Base-by-base conservation (phyloP, 2,797 vertebrate species). In the Acomys russatus region DNA sequence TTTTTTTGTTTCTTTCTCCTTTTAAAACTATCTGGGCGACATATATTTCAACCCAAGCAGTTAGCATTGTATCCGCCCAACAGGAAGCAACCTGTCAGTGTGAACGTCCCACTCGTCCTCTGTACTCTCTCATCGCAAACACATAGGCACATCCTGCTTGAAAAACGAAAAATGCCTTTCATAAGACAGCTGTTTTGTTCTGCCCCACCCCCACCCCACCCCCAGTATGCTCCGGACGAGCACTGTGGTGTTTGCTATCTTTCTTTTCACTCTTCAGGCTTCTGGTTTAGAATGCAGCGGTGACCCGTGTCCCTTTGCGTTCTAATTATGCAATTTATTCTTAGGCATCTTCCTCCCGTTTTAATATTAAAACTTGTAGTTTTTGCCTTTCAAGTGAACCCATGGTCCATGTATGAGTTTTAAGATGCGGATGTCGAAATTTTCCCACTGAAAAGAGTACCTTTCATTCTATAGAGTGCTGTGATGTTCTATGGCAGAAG, bases 161-260 rank as follows among this genome's bases (percentile, higher is more conserved):
- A 96, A 86, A 88, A 93, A 94, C 94, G 94, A 97, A 96, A 93
- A 97, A 97, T 97, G 70, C 85, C 93, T 97, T 97, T 97, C 96
- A 97, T 97, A 97, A 98, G 85, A 91, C 14, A 91, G 71, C 79
- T 18, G 63, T 88, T 90, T 76, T 44, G 70, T 87, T 96, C 85
- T 94, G 96, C 93, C 44, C 44, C 44, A 44, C 44, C 44, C 44
- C 44, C 44, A 44, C 44, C 44, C 44, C 44, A 44, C 44, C 96
- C 64, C 96, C 76, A 88, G 95, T 97, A 44, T 93, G 94, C 89
- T 95, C 92, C 9, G 9, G 92, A 77, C 44, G 25, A 54, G 44
- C 4, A 44, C 0, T 4, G 14, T 63, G 28, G 33, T 78, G 18
- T 9, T 9, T 94, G 64, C 70, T 96, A 93, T 96, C 96, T 97